Conservation (phyloP, 2,113 vertebrate genomes). For the Cynocephalus volans region DNA sequence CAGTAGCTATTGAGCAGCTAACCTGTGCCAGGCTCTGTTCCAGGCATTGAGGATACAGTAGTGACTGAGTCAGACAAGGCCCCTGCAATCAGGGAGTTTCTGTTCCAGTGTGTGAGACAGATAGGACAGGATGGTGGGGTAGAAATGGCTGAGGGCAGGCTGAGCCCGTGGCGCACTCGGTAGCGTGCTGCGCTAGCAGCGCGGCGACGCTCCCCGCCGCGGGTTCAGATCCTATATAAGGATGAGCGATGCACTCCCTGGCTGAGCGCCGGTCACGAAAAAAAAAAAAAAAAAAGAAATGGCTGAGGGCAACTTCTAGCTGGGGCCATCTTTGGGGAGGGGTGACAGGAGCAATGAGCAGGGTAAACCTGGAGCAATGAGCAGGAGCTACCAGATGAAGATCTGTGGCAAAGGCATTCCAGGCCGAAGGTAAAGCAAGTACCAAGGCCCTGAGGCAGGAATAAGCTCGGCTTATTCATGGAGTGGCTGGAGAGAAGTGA, state of each 20-base stretch:
- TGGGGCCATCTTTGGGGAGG: background rate
- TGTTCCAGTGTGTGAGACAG: background rate
- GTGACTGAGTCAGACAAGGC: background rate
- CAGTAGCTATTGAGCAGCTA: fast-evolving
- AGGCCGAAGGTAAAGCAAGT: background rate
- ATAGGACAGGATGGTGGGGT: background rate
- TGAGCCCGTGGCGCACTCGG: too few species aligned
- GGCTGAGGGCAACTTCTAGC: background rate
- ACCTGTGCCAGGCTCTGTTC: background rate
- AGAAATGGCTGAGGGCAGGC: background rate
- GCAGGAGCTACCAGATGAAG: background rate
- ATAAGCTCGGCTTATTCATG: background rate
- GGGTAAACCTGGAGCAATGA: background rate
- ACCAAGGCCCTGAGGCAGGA: background rate
- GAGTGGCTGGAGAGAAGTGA: background rate
- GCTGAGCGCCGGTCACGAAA: too few species aligned
- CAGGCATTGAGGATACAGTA: background rate
- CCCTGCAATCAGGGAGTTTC: background rate
- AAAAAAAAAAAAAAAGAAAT: too few species aligned
- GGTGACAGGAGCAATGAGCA: background rate
- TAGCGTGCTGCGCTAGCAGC: too few species aligned
- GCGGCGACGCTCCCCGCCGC: too few species aligned
- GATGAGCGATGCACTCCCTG: too few species aligned
- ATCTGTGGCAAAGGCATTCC: background rate
- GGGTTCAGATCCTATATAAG: too few species aligned